Evolutionary conservation across 2,888 invertebrate genomes (phyloP).

Genomic region (Hydrotaea cyrtoneurina): DNA sequence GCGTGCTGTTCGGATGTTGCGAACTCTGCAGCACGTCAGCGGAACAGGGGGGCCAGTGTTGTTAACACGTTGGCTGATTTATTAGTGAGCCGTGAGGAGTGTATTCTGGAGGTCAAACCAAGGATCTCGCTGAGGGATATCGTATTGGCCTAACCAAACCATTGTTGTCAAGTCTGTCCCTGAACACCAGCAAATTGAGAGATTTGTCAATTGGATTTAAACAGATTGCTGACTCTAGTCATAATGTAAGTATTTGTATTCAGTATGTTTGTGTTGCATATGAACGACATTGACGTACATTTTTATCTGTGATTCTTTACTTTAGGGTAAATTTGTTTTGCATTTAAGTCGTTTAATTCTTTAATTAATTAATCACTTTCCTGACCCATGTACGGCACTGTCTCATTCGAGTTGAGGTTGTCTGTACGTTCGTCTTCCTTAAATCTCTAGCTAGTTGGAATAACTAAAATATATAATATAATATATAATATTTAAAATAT

Average conservation of each 20-base stretch:
- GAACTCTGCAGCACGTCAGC: conserved; percentile 89
- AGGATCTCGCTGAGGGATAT: conserved; percentile 92
- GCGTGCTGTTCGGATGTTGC: background rate
- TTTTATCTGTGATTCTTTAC: too few relatives aligned
- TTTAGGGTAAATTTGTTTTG: too few relatives aligned
- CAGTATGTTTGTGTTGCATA: background rate
- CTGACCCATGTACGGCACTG: too few relatives aligned
- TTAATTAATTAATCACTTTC: too few relatives aligned
- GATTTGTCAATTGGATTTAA: conserved; percentile 92
- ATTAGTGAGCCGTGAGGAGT: conserved; percentile 88
- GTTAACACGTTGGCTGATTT: conserved; percentile 94
- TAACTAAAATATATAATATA: too few relatives aligned
- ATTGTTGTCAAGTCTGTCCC: conserved; percentile 90
- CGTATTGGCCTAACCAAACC: conserved; percentile 90
- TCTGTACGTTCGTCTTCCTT: too few relatives aligned
- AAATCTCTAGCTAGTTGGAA: too few relatives aligned
- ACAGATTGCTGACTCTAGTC: conserved; percentile 95
- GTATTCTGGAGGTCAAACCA: conserved; percentile 94
- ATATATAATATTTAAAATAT: too few relatives aligned
- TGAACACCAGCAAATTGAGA: conserved; percentile 92
- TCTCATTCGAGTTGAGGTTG: too few relatives aligned
- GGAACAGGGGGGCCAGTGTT: conserved; percentile 90
- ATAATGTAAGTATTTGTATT: conserved; percentile 80
- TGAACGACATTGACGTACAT: too few relatives aligned
- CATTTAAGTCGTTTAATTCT: too few relatives aligned